Percentiles rank a stretch among this genome's conserved stretches.
Evolutionary conservation across 2,113 vertebrate genomes (phyloP).

Genomic region (Protobothrops mucrosquamatus): DNA sequence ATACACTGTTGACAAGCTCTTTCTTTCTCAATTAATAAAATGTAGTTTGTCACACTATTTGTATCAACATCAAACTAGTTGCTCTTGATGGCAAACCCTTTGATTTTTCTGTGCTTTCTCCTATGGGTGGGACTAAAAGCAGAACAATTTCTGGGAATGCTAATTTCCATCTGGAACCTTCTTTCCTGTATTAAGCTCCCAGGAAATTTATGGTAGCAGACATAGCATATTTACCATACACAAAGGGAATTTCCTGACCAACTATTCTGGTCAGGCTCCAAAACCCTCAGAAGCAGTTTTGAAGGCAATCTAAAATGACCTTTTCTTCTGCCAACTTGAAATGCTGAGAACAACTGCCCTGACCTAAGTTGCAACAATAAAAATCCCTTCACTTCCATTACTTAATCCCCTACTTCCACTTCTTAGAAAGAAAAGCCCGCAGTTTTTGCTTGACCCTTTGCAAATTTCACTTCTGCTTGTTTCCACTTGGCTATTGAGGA

Average conservation of each 20-base stretch:
- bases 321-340: background rate
- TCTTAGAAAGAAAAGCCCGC: background rate
- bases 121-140: background rate
- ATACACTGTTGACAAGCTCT: background rate
- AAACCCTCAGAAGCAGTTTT: background rate
- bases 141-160: background rate
- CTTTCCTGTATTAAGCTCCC: background rate
- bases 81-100: background rate
- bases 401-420: background rate
- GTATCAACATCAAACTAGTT: background rate
- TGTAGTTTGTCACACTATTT: background rate
- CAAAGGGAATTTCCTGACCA: background rate
- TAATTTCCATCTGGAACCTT: background rate
- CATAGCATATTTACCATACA: background rate
- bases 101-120: background rate
- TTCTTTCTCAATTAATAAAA: background rate
- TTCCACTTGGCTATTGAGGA: background rate
- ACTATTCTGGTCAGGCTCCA: background rate
- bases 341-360: background rate
- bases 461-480: background rate
- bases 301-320: background rate
- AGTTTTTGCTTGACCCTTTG: background rate
- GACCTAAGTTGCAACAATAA: background rate
- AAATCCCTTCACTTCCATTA: background rate
- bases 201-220: background rate